phyloP scores from a whole-genome alignment of 2,888 invertebrate genomes.

The Rhyacophila evoluta region DNA sequence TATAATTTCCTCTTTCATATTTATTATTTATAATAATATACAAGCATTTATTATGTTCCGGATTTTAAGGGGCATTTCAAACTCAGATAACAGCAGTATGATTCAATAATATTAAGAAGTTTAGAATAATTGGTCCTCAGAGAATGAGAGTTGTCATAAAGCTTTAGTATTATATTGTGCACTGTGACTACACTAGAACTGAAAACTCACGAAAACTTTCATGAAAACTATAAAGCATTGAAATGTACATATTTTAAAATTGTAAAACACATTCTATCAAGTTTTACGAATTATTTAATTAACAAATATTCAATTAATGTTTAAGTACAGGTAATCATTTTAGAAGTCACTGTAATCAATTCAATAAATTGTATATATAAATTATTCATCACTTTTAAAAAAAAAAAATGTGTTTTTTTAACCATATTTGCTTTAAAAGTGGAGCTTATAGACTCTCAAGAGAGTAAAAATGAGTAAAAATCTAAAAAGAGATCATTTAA shows the following conservation, averaged over 20 bases:
- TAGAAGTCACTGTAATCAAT: neutral
- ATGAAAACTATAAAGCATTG: too few relatives aligned
- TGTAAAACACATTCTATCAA: too few relatives aligned
- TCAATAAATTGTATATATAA: too few relatives aligned
- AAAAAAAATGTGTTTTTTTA: too few relatives aligned
- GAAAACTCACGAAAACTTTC: neutral
- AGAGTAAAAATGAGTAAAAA: too few relatives aligned
- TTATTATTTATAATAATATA: neutral
- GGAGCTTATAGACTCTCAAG: too few relatives aligned
- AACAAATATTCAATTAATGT: too few relatives aligned
- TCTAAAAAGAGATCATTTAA: too few relatives aligned
- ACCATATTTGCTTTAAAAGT: too few relatives aligned
- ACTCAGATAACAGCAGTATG: neutral
- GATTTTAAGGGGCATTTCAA: neutral
- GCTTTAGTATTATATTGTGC: neutral
- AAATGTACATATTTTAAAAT: too few relatives aligned
- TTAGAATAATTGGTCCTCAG: neutral
- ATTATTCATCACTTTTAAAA: too few relatives aligned
- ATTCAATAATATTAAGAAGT: neutral
- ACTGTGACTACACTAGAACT: neutral
- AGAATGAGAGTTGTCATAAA: neutral
- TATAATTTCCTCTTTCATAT: neutral
- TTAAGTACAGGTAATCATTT: neutral
- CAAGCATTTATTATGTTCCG: neutral
- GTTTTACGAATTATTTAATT: too few relatives aligned